Conservation (phyloP, 1,140 invertebrate genomes). For the Gonioctena quinquepunctata region DNA sequence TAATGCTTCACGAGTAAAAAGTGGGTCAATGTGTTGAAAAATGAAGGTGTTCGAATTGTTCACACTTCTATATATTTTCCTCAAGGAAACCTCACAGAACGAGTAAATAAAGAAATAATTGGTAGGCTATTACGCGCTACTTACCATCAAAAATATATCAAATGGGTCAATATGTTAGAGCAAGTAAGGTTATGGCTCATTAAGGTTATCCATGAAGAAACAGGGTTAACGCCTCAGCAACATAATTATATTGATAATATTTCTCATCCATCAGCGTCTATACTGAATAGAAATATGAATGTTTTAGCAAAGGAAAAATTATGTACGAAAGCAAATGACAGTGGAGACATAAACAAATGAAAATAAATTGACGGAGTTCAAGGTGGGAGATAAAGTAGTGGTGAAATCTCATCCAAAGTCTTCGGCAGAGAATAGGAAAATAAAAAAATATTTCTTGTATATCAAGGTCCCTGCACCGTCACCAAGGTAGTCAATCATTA, state of each 20-base stretch:
- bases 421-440: not conserved
- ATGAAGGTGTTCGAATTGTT: not conserved
- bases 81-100: not conserved
- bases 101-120: not conserved
- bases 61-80: not conserved
- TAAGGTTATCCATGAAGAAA: not conserved
- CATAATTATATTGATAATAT: not conserved
- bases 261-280: not conserved
- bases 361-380: not conserved
- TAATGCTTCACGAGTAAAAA: not conserved
- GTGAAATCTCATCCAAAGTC: not conserved
- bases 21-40: not conserved
- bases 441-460: not conserved
- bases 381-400: not conserved
- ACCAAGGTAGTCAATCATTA: not conserved
- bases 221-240: not conserved
- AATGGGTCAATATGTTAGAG: not conserved
- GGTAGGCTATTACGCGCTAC: not conserved
- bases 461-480: not conserved
- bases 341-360: not conserved
- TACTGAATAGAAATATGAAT: not conserved
- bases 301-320: not conserved
- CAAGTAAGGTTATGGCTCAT: not conserved
- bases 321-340: not conserved
- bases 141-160: not conserved